Evolutionary conservation across 2,888 invertebrate species (phyloP), one percentile per base, ranked within the genome.

Genomic region (Thumatha senex): DNA sequence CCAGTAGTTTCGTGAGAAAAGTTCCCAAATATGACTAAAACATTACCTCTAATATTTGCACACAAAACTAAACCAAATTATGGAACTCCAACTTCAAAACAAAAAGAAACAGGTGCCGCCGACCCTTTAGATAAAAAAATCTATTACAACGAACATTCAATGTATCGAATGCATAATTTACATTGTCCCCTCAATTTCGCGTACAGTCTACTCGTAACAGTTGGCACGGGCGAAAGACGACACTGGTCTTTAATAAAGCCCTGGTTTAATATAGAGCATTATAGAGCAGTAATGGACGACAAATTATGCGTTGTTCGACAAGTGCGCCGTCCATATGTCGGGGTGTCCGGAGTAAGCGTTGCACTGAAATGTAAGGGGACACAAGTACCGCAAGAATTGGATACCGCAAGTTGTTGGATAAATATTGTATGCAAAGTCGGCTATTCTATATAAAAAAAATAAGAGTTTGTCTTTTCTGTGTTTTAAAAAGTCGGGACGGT

Each of bases 151-250:
- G 74, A 72, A 80, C 70, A 84, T 89, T 88, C 84, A 89, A 89
- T 89, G 80, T 73, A 83, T 82, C 80, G 79, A 84, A 89, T 89
- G 89, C 80, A 89, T 89, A 89, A 89, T 89, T 85, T 81, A 88
- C 82, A 76, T 72, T 72, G 55, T 66, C 63, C 80, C 81, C 74
- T 74, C 72, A 58, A 66, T 67, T 67, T 69, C 48, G 51, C 34
- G 35, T 34, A 30, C 12, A 44, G 33, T 45, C 31, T 74, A 24
- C 18, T 24, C 18, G 18, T 24, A 88, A 89, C 90, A 90, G 84
- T 90, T 91, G 90, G 82, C 74, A 67, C 63, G 63, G 70, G 63
- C 67, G 89, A 84, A 90, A 91, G 88, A 89, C 85, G 90, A 91
- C 82, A 77, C 86, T 72, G 61, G 80, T 72, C 78, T 88, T 78